Base-by-base conservation (phyloP, 2,888 invertebrate genomes). In the Bellardia bayeri region DNA sequence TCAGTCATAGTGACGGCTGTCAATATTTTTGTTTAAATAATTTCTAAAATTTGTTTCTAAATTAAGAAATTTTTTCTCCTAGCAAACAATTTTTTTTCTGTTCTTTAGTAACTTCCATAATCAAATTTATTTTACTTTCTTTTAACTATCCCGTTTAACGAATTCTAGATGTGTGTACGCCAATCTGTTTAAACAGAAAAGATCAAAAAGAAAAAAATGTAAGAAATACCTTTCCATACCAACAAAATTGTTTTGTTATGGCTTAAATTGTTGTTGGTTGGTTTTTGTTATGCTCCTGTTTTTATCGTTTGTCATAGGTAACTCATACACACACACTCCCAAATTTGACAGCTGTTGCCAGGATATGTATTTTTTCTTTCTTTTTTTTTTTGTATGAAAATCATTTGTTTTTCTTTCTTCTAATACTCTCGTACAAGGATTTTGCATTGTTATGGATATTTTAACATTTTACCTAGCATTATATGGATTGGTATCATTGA, bases 241-340 rank as follows among this genome's bases (percentile, higher is more conserved):
- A 68, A 64, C 37, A 66, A 54, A n/a, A 64, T 33, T 66, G 2
- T 66, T 61, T 64, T 81, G 72, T 72, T 64, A 74, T 45, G 74
- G 56, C 40, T 74, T 58, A 33, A 45, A 66, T 37, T 13, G 45
- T 11, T 30, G 45, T 81, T 64, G 14, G 40, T 33, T 33, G 33
- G 6, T 69, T 61, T n/a, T 42, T 82, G 42, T 61, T 76, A 54
- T 78, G 76, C 71, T 78, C 23, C 76, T 76, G 83, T 71, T 83
- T 78, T 71, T 49, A 78, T 71, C 33, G 30, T 63, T 54, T 66
- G 16, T 42, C 54, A 76, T 49, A 51, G 61, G 40, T 51, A 54
- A 54, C 40, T 11, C 8, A 69, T 54, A 16, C 3, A 69, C 69
- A 16, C 3, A 40, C 74, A 42, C 5, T 54, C 54, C 63, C 45